Conservation (phyloP, 2,888 invertebrate genomes). For the Mythimna vitellina region DNA sequence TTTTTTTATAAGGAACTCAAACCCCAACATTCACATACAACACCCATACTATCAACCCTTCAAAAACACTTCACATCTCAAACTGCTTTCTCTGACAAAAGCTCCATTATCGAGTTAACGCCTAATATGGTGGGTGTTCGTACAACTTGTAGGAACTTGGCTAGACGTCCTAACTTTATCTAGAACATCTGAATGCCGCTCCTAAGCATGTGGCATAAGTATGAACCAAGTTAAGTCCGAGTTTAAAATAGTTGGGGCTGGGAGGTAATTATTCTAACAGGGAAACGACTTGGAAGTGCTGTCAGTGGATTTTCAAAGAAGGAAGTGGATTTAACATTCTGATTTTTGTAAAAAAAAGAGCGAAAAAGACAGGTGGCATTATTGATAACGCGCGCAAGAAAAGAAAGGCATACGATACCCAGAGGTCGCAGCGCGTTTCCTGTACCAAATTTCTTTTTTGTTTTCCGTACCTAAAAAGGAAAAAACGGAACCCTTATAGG, state of each 20-base stretch:
- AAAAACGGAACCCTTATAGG: too few species aligned
- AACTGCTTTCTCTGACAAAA: slow-evolving; percentile 39
- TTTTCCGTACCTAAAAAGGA: too few species aligned
- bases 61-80: slow-evolving; percentile 4
- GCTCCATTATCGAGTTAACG: slow-evolving; percentile 48
- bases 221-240: slow-evolving; percentile 48
- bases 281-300: not conserved
- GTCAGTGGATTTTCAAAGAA: not conserved
- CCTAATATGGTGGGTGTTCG: slow-evolving; percentile 49
- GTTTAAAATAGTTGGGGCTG: slow-evolving; percentile 51
- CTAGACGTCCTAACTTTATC: slow-evolving; percentile 50
- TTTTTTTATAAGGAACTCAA: not conserved
- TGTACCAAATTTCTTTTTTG: too few species aligned
- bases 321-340: not conserved
- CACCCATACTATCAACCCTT: not conserved
- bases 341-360: not conserved
- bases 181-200: slow-evolving; percentile 57
- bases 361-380: not conserved
- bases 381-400: too few species aligned
- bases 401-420: too few species aligned
- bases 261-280: slow-evolving; percentile 38
- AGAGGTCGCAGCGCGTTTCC: too few species aligned
- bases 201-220: slow-evolving; percentile 56
- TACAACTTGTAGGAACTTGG: slow-evolving; percentile 49
- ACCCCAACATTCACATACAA: not conserved